Percentiles rank a stretch among this genome's conserved stretches.
Evolutionary conservation across 1,140 invertebrate species (phyloP).

Genomic region (Aphidius ervi): DNA sequence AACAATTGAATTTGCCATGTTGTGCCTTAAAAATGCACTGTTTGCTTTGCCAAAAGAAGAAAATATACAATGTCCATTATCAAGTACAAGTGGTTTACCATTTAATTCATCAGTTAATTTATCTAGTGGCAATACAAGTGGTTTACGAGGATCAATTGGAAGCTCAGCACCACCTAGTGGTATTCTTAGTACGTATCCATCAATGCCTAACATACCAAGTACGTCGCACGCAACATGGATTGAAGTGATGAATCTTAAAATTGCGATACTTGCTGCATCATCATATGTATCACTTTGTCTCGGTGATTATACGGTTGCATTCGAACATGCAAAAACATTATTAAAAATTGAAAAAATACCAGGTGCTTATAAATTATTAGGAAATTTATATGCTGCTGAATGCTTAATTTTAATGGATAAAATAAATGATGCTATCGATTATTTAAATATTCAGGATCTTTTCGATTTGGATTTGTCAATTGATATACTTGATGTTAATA

Average conservation of each 20-base stretch:
- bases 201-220: constrained; percentile 26
- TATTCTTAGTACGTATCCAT: constrained; percentile 34
- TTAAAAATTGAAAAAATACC: constrained; percentile 63
- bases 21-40: constrained; percentile 84
- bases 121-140: not conserved
- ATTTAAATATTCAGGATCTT: constrained; percentile 77
- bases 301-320: constrained; percentile 77
- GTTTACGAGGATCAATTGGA: not conserved
- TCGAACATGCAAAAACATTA: constrained; percentile 70
- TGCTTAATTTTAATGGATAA: constrained; percentile 79
- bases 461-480: constrained; percentile 55
- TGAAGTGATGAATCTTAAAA: constrained; percentile 54
- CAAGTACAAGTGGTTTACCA: constrained; percentile 32
- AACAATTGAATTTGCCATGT: constrained; percentile 83
- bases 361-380: constrained; percentile 69
- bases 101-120: constrained; percentile 10
- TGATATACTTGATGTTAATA: constrained; percentile 39
- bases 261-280: constrained; percentile 71
- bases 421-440: constrained; percentile 77
- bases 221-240: constrained; percentile 34
- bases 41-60: constrained; percentile 54
- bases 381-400: constrained; percentile 85
- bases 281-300: constrained; percentile 82
- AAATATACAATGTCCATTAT: constrained; percentile 19
- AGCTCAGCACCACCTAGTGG: constrained; percentile 25